A percentile compares a stretch with the other conserved stretches of the same genome.
These are phyloP conservation scores for Miichthys miiuy DNA, from an alignment of 2,797 vertebrate genomes.

Conservation along the genomic window DNA sequence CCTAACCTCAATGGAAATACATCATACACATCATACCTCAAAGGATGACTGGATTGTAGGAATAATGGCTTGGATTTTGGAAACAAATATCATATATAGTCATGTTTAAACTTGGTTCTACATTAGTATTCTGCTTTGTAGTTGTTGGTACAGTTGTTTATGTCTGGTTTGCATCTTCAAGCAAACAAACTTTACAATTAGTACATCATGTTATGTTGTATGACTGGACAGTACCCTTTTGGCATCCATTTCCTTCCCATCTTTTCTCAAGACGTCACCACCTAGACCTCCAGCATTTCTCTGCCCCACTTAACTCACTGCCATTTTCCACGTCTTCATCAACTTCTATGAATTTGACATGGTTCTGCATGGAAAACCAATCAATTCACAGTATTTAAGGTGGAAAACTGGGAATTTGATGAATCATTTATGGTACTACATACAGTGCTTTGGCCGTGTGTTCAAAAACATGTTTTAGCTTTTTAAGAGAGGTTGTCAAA, in stretches of 20 bases:
- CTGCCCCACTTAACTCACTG: constrained; percentile 17
- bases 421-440: constrained; percentile 38
- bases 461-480: constrained; percentile 17
- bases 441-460: constrained; percentile 4
- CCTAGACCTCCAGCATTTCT: neutral
- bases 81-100: constrained; percentile 8
- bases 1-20: neutral
- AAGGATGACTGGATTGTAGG: constrained; percentile 48
- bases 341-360: constrained; percentile 18
- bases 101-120: neutral
- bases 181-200: neutral
- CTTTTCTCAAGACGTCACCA: neutral
- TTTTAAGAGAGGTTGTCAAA: constrained; percentile 19
- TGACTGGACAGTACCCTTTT: constrained; percentile 28
- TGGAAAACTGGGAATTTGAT: constrained; percentile 15
- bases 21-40: constrained; percentile 41
- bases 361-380: constrained; percentile 28
- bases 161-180: neutral
- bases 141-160: neutral
- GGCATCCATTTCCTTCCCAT: constrained; percentile 42
- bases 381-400: constrained; percentile 8
- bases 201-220: neutral
- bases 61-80: neutral
- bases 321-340: constrained; percentile 26
- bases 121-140: neutral